Percentiles rank a stretch among this genome's conserved stretches.
phyloP scores from a whole-genome alignment of 2,888 invertebrate species.

The Dendrolimus pini region DNA sequence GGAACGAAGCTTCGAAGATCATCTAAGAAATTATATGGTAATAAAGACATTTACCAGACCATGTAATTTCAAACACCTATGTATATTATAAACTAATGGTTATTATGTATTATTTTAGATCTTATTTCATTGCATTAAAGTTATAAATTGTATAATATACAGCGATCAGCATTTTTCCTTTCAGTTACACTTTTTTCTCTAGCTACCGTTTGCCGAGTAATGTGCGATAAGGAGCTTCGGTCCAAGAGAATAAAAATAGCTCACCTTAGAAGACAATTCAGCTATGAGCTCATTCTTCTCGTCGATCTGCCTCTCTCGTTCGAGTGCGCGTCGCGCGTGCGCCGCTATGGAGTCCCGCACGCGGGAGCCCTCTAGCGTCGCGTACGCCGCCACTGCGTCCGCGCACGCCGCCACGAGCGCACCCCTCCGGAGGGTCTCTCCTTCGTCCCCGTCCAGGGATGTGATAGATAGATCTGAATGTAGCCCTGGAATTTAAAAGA shows the following conservation, averaged over 20 bases:
- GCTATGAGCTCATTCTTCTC: slow-evolving; percentile 87
- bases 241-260: slow-evolving; percentile 10
- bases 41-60: too few species aligned
- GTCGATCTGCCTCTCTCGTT: slow-evolving; percentile 87
- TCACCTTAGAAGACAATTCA: slow-evolving; percentile 87
- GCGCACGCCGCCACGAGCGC: slow-evolving; percentile 84
- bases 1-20: too few species aligned
- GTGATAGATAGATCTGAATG: slow-evolving; percentile 83
- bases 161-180: too few species aligned
- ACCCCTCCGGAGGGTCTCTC: slow-evolving; percentile 75
- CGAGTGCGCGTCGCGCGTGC: slow-evolving; percentile 83
- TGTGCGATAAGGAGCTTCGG: too few species aligned
- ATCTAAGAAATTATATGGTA: too few species aligned
- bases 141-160: too few species aligned
- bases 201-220: too few species aligned
- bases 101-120: too few species aligned
- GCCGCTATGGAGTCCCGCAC: slow-evolving; percentile 87
- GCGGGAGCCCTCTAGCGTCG: slow-evolving; percentile 84
- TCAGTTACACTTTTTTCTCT: too few species aligned
- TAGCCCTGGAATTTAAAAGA: slow-evolving; percentile 59
- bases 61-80: too few species aligned
- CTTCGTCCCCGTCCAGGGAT: slow-evolving; percentile 76
- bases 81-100: too few species aligned
- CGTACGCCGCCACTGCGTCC: slow-evolving; percentile 83
- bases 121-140: too few species aligned